Conservation (phyloP, 2,888 invertebrate genomes). For the Drosophila kambysellisi region DNA sequence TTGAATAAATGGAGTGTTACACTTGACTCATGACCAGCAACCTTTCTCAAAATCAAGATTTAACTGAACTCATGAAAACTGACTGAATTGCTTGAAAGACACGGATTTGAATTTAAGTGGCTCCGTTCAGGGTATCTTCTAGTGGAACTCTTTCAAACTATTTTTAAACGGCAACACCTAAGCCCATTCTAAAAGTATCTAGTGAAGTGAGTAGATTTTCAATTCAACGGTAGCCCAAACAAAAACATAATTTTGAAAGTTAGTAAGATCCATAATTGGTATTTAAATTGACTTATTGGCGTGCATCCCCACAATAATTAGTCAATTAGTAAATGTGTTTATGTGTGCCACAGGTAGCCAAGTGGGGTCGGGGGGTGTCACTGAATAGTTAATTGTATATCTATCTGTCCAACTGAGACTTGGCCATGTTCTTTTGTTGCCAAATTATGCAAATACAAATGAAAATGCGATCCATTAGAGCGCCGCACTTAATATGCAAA, state of each 20-base stretch:
- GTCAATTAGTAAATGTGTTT: slow-evolving; percentile 25
- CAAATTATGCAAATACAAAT: slow-evolving; percentile 53
- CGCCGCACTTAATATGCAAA: slow-evolving; percentile 56
- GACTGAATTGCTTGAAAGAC: neutral
- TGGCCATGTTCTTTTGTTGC: slow-evolving; percentile 12
- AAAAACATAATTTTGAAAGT: slow-evolving; percentile 12
- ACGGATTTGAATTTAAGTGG: neutral
- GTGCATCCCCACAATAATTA: slow-evolving; percentile 31
- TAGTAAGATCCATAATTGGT: slow-evolving; percentile 16
- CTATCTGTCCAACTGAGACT: slow-evolving; percentile 24
- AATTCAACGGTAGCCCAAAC: neutral
- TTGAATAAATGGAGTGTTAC: too few relatives aligned
- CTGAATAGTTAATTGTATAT: slow-evolving; percentile 30
- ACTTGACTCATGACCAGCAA: too few relatives aligned
- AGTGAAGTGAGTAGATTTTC: neutral
- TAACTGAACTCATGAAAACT: too few relatives aligned
- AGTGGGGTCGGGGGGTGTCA: neutral
- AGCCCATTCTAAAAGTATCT: neutral
- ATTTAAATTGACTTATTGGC: slow-evolving; percentile 25
- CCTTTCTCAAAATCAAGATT: too few relatives aligned
- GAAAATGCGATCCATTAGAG: slow-evolving; percentile 42
- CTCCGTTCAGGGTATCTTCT: neutral
- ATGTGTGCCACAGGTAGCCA: slow-evolving; percentile 13
- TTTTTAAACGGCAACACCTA: neutral
- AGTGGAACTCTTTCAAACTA: neutral